These are phyloP conservation scores for Agrochola macilenta DNA, from an alignment of 2,888 invertebrate genomes.

Conservation along the genomic window DNA sequence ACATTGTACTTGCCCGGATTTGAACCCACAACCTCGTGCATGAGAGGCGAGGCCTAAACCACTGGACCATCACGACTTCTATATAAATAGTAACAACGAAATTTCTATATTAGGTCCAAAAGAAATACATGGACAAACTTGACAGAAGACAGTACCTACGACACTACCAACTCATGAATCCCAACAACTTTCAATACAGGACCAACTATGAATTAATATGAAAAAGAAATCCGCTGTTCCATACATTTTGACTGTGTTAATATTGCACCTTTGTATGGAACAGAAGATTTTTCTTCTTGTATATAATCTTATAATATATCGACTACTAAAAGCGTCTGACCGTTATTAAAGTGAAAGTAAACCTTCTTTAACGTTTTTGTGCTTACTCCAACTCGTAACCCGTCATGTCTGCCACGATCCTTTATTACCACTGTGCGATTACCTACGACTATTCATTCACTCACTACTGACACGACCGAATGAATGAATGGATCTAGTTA, in stretches of 20 bases:
- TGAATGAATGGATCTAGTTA: slow-evolving; percentile 46
- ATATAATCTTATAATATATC: not conserved
- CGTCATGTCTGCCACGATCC: slow-evolving; percentile 57
- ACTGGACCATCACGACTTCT: too few species aligned
- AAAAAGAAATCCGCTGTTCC: not conserved
- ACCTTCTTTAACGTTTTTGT: slow-evolving; percentile 32
- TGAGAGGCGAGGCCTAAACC: too few species aligned
- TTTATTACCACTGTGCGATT: slow-evolving; percentile 61
- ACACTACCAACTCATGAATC: not conserved
- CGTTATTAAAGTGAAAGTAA: not conserved
- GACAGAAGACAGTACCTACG: too few species aligned
- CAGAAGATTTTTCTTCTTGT: not conserved
- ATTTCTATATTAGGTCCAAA: too few species aligned
- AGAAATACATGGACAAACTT: too few species aligned
- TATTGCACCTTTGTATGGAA: not conserved
- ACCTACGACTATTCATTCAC: slow-evolving; percentile 48
- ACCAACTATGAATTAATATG: not conserved
- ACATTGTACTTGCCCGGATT: too few species aligned
- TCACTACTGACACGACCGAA: slow-evolving; percentile 39
- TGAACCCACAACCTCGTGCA: too few species aligned
- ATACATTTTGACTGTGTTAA: not conserved
- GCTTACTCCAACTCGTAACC: slow-evolving; percentile 42
- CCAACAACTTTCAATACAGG: not conserved
- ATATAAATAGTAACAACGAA: too few species aligned
- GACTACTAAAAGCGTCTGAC: not conserved